Conservation (phyloP, 2,113 vertebrate genomes). For the Mesoclemmys tuberculata region DNA sequence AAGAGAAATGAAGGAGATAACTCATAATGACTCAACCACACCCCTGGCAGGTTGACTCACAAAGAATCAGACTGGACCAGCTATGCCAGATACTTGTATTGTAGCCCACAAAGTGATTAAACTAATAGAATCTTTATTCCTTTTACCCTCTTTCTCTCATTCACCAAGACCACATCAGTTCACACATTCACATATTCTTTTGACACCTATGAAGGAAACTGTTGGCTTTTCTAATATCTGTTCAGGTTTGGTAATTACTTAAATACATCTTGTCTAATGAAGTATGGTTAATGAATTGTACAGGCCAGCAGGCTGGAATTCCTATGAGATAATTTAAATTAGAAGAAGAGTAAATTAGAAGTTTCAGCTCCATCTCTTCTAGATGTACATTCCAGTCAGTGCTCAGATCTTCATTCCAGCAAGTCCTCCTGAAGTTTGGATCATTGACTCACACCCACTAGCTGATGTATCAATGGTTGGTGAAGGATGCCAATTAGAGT, state of each 20-base stretch:
- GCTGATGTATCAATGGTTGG: conserved; percentile 3
- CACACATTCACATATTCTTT: background rate
- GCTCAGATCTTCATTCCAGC: background rate
- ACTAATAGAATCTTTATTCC: background rate
- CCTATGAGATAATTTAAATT: background rate
- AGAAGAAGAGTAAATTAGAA: background rate
- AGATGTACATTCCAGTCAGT: fast-evolving
- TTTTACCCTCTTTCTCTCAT: background rate
- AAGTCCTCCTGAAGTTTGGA: fast-evolving
- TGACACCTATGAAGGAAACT: background rate
- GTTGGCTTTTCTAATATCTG: background rate
- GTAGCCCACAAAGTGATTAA: fast-evolving
- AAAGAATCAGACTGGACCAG: background rate
- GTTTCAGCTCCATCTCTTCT: background rate
- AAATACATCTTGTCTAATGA: background rate
- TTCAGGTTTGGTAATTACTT: background rate
- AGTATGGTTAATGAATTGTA: background rate
- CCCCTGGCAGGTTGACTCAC: background rate
- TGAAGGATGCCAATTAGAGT: conserved; percentile 7
- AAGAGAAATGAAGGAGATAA: background rate
- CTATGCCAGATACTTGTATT: background rate
- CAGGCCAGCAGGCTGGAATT: background rate
- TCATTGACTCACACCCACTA: fast-evolving
- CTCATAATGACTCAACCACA: background rate
- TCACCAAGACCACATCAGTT: background rate